These are phyloP conservation scores for Tribolium madens DNA, from an alignment of 1,140 invertebrate genomes.

Conservation along the genomic window DNA sequence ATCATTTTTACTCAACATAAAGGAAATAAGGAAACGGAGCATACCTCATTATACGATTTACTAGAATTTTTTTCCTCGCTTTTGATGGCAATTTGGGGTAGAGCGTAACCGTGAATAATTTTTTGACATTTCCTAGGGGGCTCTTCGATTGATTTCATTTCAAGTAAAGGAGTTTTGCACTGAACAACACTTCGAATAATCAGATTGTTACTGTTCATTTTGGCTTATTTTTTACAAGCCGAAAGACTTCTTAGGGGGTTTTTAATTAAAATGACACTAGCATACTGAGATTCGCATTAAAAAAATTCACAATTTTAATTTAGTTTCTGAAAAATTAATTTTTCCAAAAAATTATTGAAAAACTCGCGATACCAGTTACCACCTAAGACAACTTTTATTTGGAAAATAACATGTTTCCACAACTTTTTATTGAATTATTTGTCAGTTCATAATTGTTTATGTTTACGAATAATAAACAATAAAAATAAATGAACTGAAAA, in stretches of 20 bases:
- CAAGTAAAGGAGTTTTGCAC: slow-evolving; percentile 26
- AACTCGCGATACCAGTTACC: background rate
- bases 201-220: slow-evolving; percentile 44
- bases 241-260: background rate
- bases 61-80: slow-evolving; percentile 43
- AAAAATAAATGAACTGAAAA: background rate
- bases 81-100: slow-evolving; percentile 54
- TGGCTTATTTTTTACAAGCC: background rate
- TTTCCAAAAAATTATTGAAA: background rate
- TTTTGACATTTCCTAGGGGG: slow-evolving; percentile 52
- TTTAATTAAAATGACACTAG: slow-evolving; percentile 2
- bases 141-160: slow-evolving; percentile 32
- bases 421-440: background rate
- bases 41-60: slow-evolving; percentile 50
- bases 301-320: background rate
- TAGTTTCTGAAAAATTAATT: background rate
- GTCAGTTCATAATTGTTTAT: background rate
- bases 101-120: slow-evolving; percentile 51
- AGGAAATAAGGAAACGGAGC: background rate
- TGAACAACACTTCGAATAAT: slow-evolving; percentile 44
- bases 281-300: background rate
- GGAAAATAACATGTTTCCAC: too few species aligned
- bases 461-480: too few species aligned
- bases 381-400: background rate
- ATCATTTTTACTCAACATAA: too few species aligned